Evolutionary conservation across 1,140 invertebrate genomes (phyloP).

Genomic region (Augochlora pura): DNA sequence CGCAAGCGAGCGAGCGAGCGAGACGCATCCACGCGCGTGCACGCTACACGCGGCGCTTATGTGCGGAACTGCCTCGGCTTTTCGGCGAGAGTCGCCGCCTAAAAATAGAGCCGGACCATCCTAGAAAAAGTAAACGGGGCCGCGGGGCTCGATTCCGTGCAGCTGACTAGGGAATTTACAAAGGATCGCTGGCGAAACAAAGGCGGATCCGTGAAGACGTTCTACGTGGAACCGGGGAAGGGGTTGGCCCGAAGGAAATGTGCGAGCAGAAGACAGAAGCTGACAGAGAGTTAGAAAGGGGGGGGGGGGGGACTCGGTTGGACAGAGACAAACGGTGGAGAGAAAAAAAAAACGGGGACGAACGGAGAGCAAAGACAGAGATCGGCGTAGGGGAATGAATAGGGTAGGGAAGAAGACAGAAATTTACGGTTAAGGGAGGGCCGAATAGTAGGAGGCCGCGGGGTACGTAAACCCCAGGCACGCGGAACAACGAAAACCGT

Average conservation of each 20-base stretch:
- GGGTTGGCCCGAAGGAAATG: slow-evolving; percentile 16
- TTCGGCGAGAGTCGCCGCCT: slow-evolving; percentile 55
- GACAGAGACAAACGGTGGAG: not conserved
- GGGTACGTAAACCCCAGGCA: slow-evolving; percentile 58
- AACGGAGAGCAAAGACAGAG: not conserved
- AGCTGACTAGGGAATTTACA: slow-evolving; percentile 72
- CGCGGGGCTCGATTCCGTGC: slow-evolving; percentile 66
- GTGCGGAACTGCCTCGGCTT: slow-evolving; percentile 44
- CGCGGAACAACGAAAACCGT: slow-evolving; percentile 55
- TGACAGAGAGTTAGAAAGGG: not conserved
- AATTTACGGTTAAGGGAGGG: not conserved
- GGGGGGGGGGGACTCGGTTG: not conserved
- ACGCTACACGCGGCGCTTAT: not conserved
- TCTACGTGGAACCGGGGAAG: slow-evolving; percentile 20
- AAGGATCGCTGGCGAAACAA: slow-evolving; percentile 68
- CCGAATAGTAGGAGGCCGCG: slow-evolving; percentile 17
- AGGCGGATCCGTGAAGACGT: slow-evolving; percentile 62
- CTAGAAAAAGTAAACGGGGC: slow-evolving; percentile 65
- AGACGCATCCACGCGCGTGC: not conserved
- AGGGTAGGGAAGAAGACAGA: slow-evolving; percentile 6
- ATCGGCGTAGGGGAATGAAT: not conserved
- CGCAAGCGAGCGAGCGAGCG: not conserved
- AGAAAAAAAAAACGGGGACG: not conserved
- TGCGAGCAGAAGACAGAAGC: slow-evolving; percentile 14
- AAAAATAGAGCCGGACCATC: slow-evolving; percentile 65